phyloP scores from a whole-genome alignment of 1,140 invertebrate genomes.

The Lysiphlebus fabarum region DNA sequence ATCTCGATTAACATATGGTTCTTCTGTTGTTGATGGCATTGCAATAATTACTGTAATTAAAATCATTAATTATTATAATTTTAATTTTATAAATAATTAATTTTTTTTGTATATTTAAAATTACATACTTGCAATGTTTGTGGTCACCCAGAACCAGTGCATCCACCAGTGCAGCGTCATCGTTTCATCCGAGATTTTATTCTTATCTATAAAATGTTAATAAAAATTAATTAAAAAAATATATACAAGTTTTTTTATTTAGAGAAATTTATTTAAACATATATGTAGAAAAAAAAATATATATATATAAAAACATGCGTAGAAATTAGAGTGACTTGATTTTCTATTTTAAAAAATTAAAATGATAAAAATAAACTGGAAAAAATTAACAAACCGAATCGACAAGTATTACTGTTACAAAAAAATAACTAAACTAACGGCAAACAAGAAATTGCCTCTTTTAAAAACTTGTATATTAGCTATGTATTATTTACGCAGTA shows the following conservation, averaged over 20 bases:
- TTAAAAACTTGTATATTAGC: no score
- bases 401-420: no score
- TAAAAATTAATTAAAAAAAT: constrained; percentile 27
- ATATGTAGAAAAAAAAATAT: background rate
- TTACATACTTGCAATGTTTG: constrained; percentile 51
- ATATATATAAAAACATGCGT: background rate
- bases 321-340: no score
- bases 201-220: constrained; percentile 27
- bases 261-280: background rate
- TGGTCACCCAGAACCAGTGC: constrained; percentile 70
- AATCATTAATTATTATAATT: background rate
- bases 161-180: constrained; percentile 71
- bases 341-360: background rate
- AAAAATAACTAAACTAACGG: no score
- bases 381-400: constrained; percentile 12
- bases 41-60: constrained; percentile 18
- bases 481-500: no score
- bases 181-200: constrained; percentile 48
- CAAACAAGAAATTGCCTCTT: no score
- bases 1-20: constrained; percentile 26
- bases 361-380: background rate
- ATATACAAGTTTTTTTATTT: constrained; percentile 1
- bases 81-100: background rate
- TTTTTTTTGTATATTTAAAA: background rate
- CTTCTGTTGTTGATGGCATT: constrained; percentile 37